Evolutionary conservation across 2,888 invertebrate species (phyloP), one percentile per base, ranked within the genome.

Genomic region (Apodemia hepburni): DNA sequence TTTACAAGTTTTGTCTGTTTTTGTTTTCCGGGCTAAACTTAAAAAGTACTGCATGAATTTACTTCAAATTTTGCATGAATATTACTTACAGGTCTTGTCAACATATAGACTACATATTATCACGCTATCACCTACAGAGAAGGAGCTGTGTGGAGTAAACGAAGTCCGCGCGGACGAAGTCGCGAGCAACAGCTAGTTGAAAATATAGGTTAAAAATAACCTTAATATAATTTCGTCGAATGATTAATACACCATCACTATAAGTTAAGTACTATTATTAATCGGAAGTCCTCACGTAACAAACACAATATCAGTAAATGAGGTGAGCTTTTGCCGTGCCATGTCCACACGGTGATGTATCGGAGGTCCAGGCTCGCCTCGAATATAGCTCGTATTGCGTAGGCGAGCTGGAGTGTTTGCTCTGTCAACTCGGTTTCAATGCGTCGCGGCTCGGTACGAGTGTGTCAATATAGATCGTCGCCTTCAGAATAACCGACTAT

Each of bases 301-400:
- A 57, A 27, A 69, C 71, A 80, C 75, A 77, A 78, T 78, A 79
- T 78, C 75, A 73, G 75, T 79, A 82, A 81, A 81, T 79, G 78
- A 79, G 76, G 76, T 74, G 73, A 75, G 73, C 76, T 75, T 75
- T 78, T 79, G 77, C 78, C 71, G 75, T 64, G 73, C 73, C 78
- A 76, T 78, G 76, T 75, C 73, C 75, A 74, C 72, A 73, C 69
- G 72, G 66, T 74, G 74, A 73, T 74, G 69, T 75, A 65, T 70
- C 66, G 64, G 45, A 18, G 18, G 29, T 17, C 45, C 45, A 17
- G 42, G 15, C 42, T 42, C 22, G 29, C 45, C 42, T 61, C 35
- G 60, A 60, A 47, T 33, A 33, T 63, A 59, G 33, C 15, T 57
- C 57, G 57, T 65, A 65, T 57, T 42, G 45, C 22, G 45, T 60